Conservation (phyloP, 2,888 invertebrate genomes). For the Scaptodrosophila latifasciaeformis region DNA sequence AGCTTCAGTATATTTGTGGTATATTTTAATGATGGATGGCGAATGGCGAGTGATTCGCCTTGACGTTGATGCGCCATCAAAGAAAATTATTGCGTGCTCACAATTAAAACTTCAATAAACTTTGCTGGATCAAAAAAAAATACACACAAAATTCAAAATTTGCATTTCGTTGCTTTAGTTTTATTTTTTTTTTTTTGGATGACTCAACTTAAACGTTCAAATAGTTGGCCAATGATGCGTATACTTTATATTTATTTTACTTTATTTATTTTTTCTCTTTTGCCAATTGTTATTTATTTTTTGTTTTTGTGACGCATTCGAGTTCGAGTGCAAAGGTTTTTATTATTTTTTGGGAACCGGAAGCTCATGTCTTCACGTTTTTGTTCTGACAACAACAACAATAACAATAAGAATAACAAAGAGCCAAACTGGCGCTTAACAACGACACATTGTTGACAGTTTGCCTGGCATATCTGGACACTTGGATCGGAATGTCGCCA, state of each 20-base stretch:
- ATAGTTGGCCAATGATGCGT: conserved; percentile 35
- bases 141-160: conserved; percentile 28
- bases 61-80: conserved; percentile 66
- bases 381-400: no score
- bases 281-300: conserved; percentile 21
- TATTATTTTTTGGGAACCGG: conserved; percentile 30
- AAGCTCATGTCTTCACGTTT: conserved; percentile 26
- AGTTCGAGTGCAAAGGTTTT: no score
- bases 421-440: conserved; percentile 46
- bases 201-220: conserved; percentile 13
- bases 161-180: conserved; percentile 45
- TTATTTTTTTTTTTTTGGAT: no score
- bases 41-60: conserved; percentile 51
- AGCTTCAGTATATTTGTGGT: no score
- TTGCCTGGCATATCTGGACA: conserved; percentile 49
- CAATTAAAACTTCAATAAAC: conserved; percentile 67
- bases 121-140: conserved; percentile 32
- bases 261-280: conserved; percentile 9
- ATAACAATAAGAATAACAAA: no score
- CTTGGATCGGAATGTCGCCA: conserved; percentile 41
- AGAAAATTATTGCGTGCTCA: conserved; percentile 66
- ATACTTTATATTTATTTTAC: conserved; percentile 8
- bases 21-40: conserved; percentile 57
- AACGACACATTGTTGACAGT: conserved; percentile 55
- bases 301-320: conserved; percentile 37